phyloP scores from a whole-genome alignment of 2,888 invertebrate genomes.

The Tipula helvola region DNA sequence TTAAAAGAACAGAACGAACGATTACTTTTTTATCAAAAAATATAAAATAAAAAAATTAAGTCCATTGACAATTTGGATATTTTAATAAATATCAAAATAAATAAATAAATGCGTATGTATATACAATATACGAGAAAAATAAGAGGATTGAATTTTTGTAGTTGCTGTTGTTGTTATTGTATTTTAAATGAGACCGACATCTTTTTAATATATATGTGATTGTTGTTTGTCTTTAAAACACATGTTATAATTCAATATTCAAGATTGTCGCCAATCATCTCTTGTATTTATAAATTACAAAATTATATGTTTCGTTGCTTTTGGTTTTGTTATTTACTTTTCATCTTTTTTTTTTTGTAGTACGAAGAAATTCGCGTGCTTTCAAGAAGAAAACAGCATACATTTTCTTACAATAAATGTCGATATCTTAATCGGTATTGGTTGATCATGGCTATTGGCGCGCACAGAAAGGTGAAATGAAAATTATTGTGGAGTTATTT shows the following conservation, averaged over 20 bases:
- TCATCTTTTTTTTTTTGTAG: background rate
- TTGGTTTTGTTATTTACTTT: background rate
- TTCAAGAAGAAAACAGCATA: background rate
- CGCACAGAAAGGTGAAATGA: background rate
- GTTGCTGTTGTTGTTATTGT: background rate
- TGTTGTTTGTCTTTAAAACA: background rate
- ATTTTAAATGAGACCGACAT: background rate
- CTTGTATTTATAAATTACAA: conserved; percentile 4
- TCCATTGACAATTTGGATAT: conserved; percentile 4
- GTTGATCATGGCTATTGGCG: background rate
- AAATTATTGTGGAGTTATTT: background rate
- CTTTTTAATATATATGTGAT: background rate
- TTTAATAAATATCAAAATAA: background rate
- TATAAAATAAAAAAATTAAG: background rate
- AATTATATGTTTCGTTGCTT: background rate
- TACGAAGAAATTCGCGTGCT: background rate
- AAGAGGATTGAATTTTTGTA: background rate
- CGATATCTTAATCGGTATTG: background rate
- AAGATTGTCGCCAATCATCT: conserved; percentile 4
- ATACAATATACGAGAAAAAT: background rate
- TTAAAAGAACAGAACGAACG: background rate
- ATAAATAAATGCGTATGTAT: background rate
- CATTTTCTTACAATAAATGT: background rate
- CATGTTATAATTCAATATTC: conserved; percentile 4
- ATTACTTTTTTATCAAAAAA: background rate